phyloP scores from a whole-genome alignment of 2,797 vertebrate genomes.

The Lutjanus campechanus region DNA sequence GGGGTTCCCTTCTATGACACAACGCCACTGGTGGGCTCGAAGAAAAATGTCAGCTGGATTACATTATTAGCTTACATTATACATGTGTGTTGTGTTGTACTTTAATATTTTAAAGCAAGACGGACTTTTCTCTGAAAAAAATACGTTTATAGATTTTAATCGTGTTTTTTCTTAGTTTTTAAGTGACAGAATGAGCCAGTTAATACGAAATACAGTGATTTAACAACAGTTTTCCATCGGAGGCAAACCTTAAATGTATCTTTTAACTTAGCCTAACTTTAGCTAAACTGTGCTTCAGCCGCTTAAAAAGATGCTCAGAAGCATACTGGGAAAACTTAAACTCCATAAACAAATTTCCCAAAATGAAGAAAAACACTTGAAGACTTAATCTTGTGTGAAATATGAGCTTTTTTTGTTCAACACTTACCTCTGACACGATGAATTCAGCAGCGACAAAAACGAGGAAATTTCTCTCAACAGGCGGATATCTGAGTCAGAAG shows the following conservation, averaged over 20 bases:
- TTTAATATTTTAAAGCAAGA: not conserved
- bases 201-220: not conserved
- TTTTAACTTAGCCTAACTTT: not conserved
- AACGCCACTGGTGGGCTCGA: not conserved
- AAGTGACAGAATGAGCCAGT: not conserved
- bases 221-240: not conserved
- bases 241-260: not conserved
- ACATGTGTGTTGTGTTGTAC: not conserved
- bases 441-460: not conserved
- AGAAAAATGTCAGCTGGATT: not conserved
- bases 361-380: not conserved
- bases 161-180: accelerated
- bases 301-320: conserved; percentile 1
- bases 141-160: not conserved
- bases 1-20: too few relatives aligned
- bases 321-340: not conserved
- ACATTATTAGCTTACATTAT: not conserved
- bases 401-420: not conserved
- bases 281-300: not conserved
- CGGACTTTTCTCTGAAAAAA: not conserved
- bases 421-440: conserved; percentile 60
- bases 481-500: conserved; percentile 19
- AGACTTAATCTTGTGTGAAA: accelerated
- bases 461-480: conserved; percentile 26
- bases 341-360: not conserved